Evolutionary conservation across 2,888 invertebrate genomes (phyloP).

Genomic region (Exocentrus adspersus): DNA sequence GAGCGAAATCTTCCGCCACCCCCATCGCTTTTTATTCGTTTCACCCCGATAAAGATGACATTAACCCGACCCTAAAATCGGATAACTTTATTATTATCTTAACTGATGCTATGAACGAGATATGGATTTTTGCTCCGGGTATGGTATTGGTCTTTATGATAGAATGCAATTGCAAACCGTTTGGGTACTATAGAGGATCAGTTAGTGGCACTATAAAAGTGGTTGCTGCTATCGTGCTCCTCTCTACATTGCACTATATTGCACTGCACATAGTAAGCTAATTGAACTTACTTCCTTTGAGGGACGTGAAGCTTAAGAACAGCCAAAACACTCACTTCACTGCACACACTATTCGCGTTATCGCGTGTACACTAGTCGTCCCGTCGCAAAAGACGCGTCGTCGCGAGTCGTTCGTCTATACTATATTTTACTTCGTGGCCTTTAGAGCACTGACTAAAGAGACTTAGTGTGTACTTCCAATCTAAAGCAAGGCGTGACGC

Average conservation of each 20-base stretch:
- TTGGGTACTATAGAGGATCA: too few species aligned
- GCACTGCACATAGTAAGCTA: slow-evolving; percentile 45
- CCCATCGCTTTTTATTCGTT: slow-evolving; percentile 69
- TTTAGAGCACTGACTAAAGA: slow-evolving; percentile 64
- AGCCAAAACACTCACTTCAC: slow-evolving; percentile 58
- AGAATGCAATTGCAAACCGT: background rate
- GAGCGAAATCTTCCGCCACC: slow-evolving; percentile 94
- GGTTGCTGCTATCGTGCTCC: slow-evolving; percentile 30
- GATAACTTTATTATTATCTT: slow-evolving; percentile 4
- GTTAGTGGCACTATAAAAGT: slow-evolving; percentile 5
- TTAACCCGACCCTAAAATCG: slow-evolving; percentile 60
- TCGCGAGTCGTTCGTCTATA: slow-evolving; percentile 63
- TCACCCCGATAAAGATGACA: slow-evolving; percentile 61
- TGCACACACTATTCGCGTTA: slow-evolving; percentile 51
- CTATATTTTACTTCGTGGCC: slow-evolving; percentile 63
- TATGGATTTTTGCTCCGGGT: too few species aligned
- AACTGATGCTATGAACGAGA: too few species aligned
- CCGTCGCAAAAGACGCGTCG: slow-evolving; percentile 61
- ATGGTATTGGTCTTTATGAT: background rate
- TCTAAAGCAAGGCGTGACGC: slow-evolving; percentile 61
- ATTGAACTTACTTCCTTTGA: slow-evolving; percentile 59
- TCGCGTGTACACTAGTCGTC: slow-evolving; percentile 58
- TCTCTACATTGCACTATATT: background rate
- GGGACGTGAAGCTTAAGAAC: slow-evolving; percentile 50
- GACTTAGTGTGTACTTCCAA: slow-evolving; percentile 59